Evolutionary conservation across 2,888 invertebrate genomes (phyloP).

Genomic region (Mythimna ferrago): DNA sequence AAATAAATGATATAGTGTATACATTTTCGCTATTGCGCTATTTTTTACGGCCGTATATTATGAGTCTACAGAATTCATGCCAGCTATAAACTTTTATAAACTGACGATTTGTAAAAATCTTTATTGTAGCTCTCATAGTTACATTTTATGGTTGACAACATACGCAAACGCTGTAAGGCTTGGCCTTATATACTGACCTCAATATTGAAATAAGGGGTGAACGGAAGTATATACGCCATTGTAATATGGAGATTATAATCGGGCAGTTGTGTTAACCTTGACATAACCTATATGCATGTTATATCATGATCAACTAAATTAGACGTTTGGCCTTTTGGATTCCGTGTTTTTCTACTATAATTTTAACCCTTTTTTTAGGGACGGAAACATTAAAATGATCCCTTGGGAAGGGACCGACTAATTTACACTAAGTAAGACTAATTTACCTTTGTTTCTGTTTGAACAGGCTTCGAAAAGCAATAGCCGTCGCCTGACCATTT

Average conservation of each 20-base stretch:
- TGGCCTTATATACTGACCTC: constrained; percentile 24
- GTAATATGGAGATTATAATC: constrained; percentile 5
- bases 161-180: constrained; percentile 12
- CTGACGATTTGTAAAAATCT: neutral
- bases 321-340: constrained; percentile 10
- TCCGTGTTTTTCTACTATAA: constrained; percentile 36
- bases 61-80: neutral
- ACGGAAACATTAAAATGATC: neutral
- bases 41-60: no score
- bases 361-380: constrained; percentile 22
- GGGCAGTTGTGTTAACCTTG: constrained; percentile 16
- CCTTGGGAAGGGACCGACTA: constrained; percentile 7
- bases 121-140: neutral
- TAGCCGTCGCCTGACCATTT: neutral
- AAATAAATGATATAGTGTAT: no score
- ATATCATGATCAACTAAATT: neutral
- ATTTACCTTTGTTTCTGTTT: constrained; percentile 2
- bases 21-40: no score
- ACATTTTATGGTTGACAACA: neutral
- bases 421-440: neutral
- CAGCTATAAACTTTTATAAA: neutral
- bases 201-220: constrained; percentile 26
- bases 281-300: neutral
- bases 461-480: neutral
- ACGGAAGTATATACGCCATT: constrained; percentile 2